Evolutionary conservation across 2,888 invertebrate genomes (phyloP), one percentile per base, ranked within the genome.

Genomic region (Portevinia maculata): DNA sequence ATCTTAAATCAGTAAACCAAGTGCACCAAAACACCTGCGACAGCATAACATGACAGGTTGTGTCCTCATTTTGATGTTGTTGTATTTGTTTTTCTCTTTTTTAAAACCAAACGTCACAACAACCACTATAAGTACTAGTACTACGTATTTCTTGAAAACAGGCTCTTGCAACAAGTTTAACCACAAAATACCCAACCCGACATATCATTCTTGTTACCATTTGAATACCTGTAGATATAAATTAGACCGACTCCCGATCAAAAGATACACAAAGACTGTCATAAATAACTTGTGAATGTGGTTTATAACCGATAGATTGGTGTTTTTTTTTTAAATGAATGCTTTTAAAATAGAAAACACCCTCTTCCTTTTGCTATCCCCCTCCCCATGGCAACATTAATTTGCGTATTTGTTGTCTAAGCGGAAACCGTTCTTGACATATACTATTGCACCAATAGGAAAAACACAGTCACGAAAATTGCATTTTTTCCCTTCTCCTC

Each of bases 81-180:
- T 34, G 52, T n/a, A n/a, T 30, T 15, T 21, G 34, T 17, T 39
- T 64, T 46, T 67, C 44, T 39, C 24, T 17, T 28, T 11, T 11
- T 30, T 32, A 17, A 39, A 50, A 73, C 41, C 28, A 32, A 73
- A 75, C 74, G 65, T 75, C 74, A 75, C 59, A 75, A 75, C 57
- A 79, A 13, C 39, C 32, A 70, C 62, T 44, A 44, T 44, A 44
- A 21, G 69, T 62, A 79, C 75, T 55, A 32, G 79, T 81, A 24
- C 24, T 24, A n/a, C 5, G 24, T 24, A 69, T 79, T 75, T 69
- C 69, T 81, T 37, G 3, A 76, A 24, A 81, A 70, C 81, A 65
- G 70, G 81, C 81, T 81, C 64, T 76, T 76, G 81, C 70, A 81
- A 81, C 81, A 70, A 81, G 81, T 81, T 57, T n/a, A 81, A 81